Base-by-base conservation (phyloP, 2,888 invertebrate species). In the Proisotoma minuta region DNA sequence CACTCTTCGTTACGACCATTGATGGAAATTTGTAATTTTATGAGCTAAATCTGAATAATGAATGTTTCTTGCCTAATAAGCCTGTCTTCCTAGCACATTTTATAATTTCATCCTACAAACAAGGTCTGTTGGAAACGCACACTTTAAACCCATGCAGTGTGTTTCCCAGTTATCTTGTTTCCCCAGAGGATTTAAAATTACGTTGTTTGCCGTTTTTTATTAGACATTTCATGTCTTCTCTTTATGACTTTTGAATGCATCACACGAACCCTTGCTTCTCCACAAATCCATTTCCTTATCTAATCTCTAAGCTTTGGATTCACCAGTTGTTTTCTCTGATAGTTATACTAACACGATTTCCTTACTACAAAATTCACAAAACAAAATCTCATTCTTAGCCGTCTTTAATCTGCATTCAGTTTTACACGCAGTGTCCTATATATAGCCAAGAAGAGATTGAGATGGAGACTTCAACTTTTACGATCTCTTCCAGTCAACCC, bases 1-100 rank as follows among this genome's bases (percentile, higher is more conserved):
- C 65, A 65, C 43, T 59, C 57, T 59, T 65, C 65, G 60, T 65
- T 65, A 61, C 43, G 50, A 40, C 48, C 49, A 62, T 65, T 59
- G 56, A 65, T 24, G 51, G 43, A 54, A 62, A 61, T 65, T 62
- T 51, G 26, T 62, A 61, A 65, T 62, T 65, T 62, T 51, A 62
- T 56, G 59, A 53, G 61, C 47, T 59, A 65, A 65, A 62, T 59
- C 54, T 62, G 40, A 54, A 54, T 54, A 52, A 26, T n/a, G n/a
- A n/a, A n/a, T 52, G 29, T 18, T 29, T 27, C 53, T 39, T 20
- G 24, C 18, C 28, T 27, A 52, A 5, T 12, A 43, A 43, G 5
- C 18, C 43, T n/a, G n/a, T n/a, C n/a, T n/a, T n/a, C n/a, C n/a
- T n/a, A n/a, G n/a, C n/a, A n/a, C n/a, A n/a, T n/a, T n/a, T n/a